Base-by-base conservation (phyloP, 1,140 invertebrate genomes). In the Penaeus vannamei region DNA sequence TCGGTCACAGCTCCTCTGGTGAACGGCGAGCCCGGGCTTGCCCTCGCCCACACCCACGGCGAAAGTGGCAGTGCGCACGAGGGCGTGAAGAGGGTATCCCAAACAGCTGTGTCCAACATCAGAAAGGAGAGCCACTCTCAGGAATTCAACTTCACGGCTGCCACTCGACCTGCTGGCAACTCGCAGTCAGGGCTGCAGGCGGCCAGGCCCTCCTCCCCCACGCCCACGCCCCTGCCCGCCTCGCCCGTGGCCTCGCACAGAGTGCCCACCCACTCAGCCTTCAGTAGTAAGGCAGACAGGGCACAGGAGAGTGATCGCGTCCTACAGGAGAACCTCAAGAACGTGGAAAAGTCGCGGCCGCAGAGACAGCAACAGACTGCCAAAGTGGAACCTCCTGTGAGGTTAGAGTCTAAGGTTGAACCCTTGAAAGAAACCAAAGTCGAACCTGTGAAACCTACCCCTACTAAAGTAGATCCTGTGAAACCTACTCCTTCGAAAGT, bases 101-200 rank as follows among this genome's bases (percentile, higher is more conserved):
- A 94, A 85, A 92, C 93, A 2, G 95, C 95, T 1, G 91, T 95
- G 72, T 95, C 95, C 66, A 96, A 96, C 92, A 96, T 96, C 91
- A 93, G 95, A 29, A 95, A 95, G 92, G 95, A 95, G 32, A 95
- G 95, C 32, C 94, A 93, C 59, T 94, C 94, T 2, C 93, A 95
- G 87, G 94, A 95, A 86, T 95, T 95, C 92, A 94, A 94, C 84
- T 96, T 96, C 90, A 72, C 88, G 23, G 62, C 23, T 90, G 62
- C 88, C 29, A 64, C 23, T 60, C 61, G 62, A 60, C 53, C 84
- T 64, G 76, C 42, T 32, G 62, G 59, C 60, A 64, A 62, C 26
- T 69, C 87, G 32, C n/a, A 60, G 36, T 60, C 29, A n/a, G 36
- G 36, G 26, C 20, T 32, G 29, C 60, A 29, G 42, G 20, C 84